Evolutionary conservation across 2,797 vertebrate species (phyloP).

Genomic region (Perodicticus potto): DNA sequence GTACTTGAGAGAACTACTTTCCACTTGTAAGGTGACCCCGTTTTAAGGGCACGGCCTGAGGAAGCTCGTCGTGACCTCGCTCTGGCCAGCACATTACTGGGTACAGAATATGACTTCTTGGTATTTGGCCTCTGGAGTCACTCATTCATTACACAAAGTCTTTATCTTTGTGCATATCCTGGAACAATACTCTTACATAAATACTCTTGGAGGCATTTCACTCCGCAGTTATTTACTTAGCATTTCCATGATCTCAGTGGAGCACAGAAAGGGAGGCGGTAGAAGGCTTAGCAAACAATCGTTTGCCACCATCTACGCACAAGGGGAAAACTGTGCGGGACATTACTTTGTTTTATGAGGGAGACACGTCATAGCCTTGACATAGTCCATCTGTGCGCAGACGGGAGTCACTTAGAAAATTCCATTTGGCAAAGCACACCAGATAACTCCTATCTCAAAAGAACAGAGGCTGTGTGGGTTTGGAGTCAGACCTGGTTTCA

Average conservation of each 20-base stretch:
- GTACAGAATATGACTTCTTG: conserved; percentile 18
- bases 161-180: conserved; percentile 75
- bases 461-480: conserved; percentile 8
- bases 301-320: conserved; percentile 79
- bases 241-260: conserved; percentile 82
- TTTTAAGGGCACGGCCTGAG: conserved; percentile 17
- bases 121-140: conserved; percentile 63
- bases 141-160: conserved; percentile 61
- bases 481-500: neutral
- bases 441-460: conserved; percentile 64
- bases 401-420: conserved; percentile 75
- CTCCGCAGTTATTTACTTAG: conserved; percentile 80
- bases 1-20: neutral
- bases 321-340: conserved; percentile 70
- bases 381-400: conserved; percentile 80
- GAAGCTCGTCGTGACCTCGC: neutral
- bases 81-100: neutral
- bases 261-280: conserved; percentile 76
- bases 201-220: conserved; percentile 68
- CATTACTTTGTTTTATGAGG: conserved; percentile 81
- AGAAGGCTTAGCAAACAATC: conserved; percentile 83
- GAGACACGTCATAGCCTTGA: conserved; percentile 82
- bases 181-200: conserved; percentile 85
- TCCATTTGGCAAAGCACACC: conserved; percentile 74
- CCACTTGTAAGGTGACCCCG: conserved; percentile 40